Base-by-base conservation (phyloP, 1,140 invertebrate genomes). In the Microplitis mediator region DNA sequence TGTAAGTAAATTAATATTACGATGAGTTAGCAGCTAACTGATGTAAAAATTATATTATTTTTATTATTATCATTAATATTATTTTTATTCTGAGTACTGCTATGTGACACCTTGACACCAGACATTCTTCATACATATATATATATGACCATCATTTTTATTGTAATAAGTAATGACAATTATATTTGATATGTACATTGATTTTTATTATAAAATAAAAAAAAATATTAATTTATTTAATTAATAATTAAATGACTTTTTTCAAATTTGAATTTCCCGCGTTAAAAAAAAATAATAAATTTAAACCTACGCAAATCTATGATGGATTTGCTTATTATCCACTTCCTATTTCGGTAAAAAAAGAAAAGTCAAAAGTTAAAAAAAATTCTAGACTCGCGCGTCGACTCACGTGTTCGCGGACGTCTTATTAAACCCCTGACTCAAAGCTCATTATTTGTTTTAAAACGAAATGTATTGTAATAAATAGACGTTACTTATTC, bases 381-480 rank as follows among this genome's bases (percentile, higher is more conserved):
- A 45, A 45, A 45, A 45, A 45, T 45, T 45, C 39, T 11, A 0
- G 39, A 45, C 6, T 5, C 39, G 39, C 11, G 11, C 39, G 39
- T 45, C 39, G 39, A 45, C 39, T 45, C 39, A 45, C 39, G 39
- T 45, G 39, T 45, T 63, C 71, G 64, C 73, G 16, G 32, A 13
- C 16, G 75, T 71, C 77, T 71, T 52, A 54, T 75, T 71, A 64
- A 73, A 82, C 77, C 74, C 78, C 80, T 82, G 84, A 83, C 84
- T 86, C 84, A 85, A 84, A 85, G 84, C 84, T 86, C 84, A 85
- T 86, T 86, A 86, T 81, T 81, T 81, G 85, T 84, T 85, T 85
- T 81, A 81, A 81, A 80, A 75, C 76, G n/a, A n/a, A n/a, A 51
- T 75, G 78, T 75, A 77, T 77, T 75, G 74, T 72, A 71, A 69